Base-by-base conservation (phyloP, 2,113 vertebrate genomes). In the Mola mola region DNA sequence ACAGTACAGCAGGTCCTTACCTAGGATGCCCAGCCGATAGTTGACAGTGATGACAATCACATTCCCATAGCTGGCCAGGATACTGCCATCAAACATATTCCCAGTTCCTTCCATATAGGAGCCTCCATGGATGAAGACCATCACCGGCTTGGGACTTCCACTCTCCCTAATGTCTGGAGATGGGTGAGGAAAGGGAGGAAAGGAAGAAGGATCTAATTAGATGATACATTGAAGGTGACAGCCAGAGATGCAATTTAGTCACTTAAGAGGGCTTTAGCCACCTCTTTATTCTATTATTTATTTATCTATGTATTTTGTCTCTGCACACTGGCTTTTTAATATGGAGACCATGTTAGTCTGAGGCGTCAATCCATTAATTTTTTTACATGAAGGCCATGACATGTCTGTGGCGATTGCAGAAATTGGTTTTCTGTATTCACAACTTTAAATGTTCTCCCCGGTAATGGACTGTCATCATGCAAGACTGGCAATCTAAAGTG, bases 51-150 rank as follows among this genome's bases (percentile, higher is more conserved):
- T 98, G 87, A 99, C 96, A 82, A 99, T 99, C 88, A 99, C 97
- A 79, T 99, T 99, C 71, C 97, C 97, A 84, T 99, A 99, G 93
- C 97, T 99, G 84, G 97, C 96, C 93, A 99, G 92, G 89, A 99
- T 96, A 93, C 97, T 99, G 83, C 97, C 97, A 82, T 99, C 97
- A 90, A 98, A 98, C 79, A 99, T 95, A 92, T 99, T 99, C 77
- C 94, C 97, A 78, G 97, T 98, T 84, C 97, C 97, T 93, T 99
- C 97, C 97, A 99, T 99, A 88, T 99, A 99, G 61, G 97, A 99
- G 65, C 97, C 97, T 78, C 97, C 97, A 0, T 99, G 97, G 88
- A 99, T 98, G 91, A 98, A 99, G 72, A 99, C 96, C 97, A 99
- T 99, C 81, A 99, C 97, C 26, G 97, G 97, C 86, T 98, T 98